Conservation (phyloP, 1,140 invertebrate species). For the Ectropis grisescens region DNA sequence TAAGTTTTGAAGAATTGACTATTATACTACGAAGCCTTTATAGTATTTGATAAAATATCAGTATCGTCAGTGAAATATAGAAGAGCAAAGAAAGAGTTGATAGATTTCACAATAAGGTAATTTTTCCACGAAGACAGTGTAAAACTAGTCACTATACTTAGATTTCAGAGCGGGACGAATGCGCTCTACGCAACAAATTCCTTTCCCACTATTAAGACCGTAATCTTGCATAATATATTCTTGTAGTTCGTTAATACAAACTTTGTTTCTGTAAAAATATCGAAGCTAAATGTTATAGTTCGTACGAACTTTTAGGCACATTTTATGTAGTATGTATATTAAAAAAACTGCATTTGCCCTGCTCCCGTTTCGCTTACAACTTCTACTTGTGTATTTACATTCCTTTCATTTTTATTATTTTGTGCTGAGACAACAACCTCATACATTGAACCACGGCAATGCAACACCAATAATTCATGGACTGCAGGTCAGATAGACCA, state of each 20-base stretch:
- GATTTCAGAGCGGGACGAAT: constrained; percentile 37
- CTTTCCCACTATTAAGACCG: constrained; percentile 19
- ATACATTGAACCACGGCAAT: constrained; percentile 5
- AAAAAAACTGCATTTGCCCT: constrained; percentile 30
- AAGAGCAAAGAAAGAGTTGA: too few species aligned
- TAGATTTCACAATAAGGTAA: too few species aligned
- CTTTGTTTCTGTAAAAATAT: constrained; percentile 25
- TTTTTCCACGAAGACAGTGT: too few species aligned
- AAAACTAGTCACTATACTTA: constrained; percentile 19
- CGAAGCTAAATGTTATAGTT: constrained; percentile 38
- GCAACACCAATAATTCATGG: constrained; percentile 8
- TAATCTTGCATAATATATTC: too few species aligned
- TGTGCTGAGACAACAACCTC: constrained; percentile 8
- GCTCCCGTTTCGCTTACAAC: constrained; percentile 14
- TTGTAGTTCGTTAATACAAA: too few species aligned
- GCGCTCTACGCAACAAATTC: constrained; percentile 8
- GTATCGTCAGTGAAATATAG: too few species aligned
- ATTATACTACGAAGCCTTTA: too few species aligned
- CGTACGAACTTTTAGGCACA: constrained; percentile 47
- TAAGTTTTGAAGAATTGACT: too few species aligned
- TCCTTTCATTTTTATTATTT: constrained; percentile 7
- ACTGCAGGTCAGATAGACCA: constrained; percentile 14
- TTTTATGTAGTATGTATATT: constrained; percentile 32
- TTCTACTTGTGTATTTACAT: constrained; percentile 38
- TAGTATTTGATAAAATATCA: too few species aligned